Base-by-base conservation (phyloP, 2,888 invertebrate species). In the Microplitis deprimator region DNA sequence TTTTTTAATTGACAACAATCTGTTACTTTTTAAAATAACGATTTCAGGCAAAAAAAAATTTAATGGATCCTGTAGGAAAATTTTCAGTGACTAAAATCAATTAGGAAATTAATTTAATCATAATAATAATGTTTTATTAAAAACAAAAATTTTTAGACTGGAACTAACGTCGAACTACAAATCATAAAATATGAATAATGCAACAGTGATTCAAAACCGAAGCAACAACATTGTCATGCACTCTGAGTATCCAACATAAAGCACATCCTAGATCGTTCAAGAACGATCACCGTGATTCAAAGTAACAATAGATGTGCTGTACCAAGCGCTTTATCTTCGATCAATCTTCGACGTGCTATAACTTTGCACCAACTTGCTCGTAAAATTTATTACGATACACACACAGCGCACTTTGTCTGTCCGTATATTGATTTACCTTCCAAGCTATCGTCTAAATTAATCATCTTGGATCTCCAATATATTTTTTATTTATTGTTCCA, bases 251-350 rank as follows among this genome's bases (percentile, higher is more conserved):
- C 13, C 3, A 8, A 8, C 50, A 50, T 13, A 50, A 50, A 50
- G 50, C 50, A 50, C 13, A 50, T 8, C 50, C 50, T 13, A 50
- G 50, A 50, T 50, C 8, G 13, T 13, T 5, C 4, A 50, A 50
- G 50, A 50, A 50, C 50, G 50, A 50, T 50, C 50, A 50, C 50
- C 50, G 50, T 50, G 50, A 50, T 50, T 50, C 50, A 50, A 50
- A 50, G 50, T 50, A 50, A 50, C 50, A 50, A 50, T 50, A 5
- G 50, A 50, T 50, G 50, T 13, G 50, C 50, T 50, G 50, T 8
- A 29, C 29, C 29, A 50, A 50, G 50, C 50, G 50, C 4, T 50
- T 50, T 50, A 50, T 50, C 50, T 50, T 50, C 50, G 50, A 50
- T 50, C 50, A 50, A 50, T 50, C 50, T 50, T 50, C 50, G 50